Percentiles rank a stretch among this genome's conserved stretches.
Conservation (phyloP, 1,140 invertebrate genomes). For the Lasaia peninsularis region DNA sequence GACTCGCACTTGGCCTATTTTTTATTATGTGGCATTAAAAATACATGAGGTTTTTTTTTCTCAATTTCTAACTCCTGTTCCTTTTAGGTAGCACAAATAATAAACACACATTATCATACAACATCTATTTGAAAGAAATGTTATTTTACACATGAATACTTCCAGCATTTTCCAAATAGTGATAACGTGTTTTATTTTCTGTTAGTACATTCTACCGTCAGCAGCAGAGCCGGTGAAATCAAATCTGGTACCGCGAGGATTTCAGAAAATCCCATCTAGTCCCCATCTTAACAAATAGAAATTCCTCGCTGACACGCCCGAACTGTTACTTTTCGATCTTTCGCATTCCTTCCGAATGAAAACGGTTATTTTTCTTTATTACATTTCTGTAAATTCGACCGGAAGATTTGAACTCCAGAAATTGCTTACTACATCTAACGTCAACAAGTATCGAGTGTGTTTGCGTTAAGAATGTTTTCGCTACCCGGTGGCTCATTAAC, state of each 20-base stretch:
- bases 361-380: background rate
- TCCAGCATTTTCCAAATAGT: background rate
- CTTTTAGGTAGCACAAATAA: too few relatives aligned
- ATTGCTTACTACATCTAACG: background rate
- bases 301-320: background rate
- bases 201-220: background rate
- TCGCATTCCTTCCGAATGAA: background rate
- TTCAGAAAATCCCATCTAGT: slow-evolving; percentile 5
- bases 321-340: background rate
- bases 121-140: background rate
- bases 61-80: too few relatives aligned
- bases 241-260: background rate
- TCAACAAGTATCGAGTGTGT: too few relatives aligned
- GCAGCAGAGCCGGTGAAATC: background rate
- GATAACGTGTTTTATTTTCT: background rate
- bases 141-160: background rate
- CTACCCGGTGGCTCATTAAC: too few relatives aligned
- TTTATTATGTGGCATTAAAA: too few relatives aligned
- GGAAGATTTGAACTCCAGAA: too few relatives aligned
- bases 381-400: too few relatives aligned
- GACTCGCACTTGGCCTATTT: too few relatives aligned
- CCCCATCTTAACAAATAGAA: slow-evolving; percentile 8
- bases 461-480: too few relatives aligned
- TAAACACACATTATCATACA: too few relatives aligned
- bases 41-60: too few relatives aligned